phyloP scores from a whole-genome alignment of 2,797 vertebrate genomes.

The Lerista edwardsae region DNA sequence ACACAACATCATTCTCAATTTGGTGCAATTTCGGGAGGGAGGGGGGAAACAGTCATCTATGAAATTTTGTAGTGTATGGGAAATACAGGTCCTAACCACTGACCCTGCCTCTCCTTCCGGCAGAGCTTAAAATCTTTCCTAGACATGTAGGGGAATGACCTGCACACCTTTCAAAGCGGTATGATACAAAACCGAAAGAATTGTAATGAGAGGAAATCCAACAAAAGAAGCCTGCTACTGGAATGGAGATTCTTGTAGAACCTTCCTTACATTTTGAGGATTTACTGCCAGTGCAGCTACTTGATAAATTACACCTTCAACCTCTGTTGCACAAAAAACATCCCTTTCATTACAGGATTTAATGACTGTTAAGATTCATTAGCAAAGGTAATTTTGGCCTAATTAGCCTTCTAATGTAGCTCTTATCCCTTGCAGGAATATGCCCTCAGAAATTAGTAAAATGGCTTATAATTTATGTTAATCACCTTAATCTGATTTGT shows the following conservation, averaged over 20 bases:
- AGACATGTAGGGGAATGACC: background rate
- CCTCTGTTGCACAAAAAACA: constrained; percentile 18
- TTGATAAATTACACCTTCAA: constrained; percentile 46
- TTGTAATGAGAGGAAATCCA: background rate
- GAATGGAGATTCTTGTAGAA: constrained; percentile 13
- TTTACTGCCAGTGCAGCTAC: constrained; percentile 9
- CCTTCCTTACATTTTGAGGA: background rate
- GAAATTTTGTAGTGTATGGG: too few species aligned
- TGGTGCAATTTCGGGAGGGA: too few species aligned
- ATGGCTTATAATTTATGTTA: constrained; percentile 74
- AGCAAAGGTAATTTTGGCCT: constrained; percentile 75
- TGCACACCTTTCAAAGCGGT: background rate
- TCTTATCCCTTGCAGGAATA: constrained; percentile 72
- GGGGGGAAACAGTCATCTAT: too few species aligned
- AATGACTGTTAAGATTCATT: constrained; percentile 68
- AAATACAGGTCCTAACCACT: background rate
- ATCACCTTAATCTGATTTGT: constrained; percentile 75
- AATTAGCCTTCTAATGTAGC: constrained; percentile 75
- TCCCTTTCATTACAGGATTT: constrained; percentile 63
- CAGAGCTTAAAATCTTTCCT: background rate
- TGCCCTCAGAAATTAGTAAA: constrained; percentile 75
- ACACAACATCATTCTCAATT: too few species aligned
- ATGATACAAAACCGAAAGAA: background rate
- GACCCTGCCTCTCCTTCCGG: background rate
- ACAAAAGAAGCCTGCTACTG: constrained; percentile 22